A percentile compares a stretch with the other conserved stretches of the same genome.
Conservation (phyloP, 2,113 vertebrate genomes). For the Vidua macroura region DNA sequence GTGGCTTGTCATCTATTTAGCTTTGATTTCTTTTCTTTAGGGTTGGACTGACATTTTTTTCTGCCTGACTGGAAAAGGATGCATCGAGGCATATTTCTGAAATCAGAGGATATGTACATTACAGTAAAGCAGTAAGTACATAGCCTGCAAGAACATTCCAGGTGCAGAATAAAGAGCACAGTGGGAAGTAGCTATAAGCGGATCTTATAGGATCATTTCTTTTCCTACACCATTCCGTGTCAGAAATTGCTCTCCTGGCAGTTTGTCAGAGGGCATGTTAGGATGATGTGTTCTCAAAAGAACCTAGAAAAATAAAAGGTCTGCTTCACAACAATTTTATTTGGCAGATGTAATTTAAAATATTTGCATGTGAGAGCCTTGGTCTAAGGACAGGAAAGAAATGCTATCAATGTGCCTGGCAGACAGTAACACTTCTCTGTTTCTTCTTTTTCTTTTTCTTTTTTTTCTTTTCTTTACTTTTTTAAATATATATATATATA, state of each 20-base stretch:
- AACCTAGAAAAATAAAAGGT: neutral
- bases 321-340: neutral
- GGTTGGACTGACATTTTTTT: neutral
- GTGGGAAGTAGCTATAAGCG: neutral
- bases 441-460: neutral
- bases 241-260: neutral
- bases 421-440: neutral
- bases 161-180: neutral
- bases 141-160: neutral
- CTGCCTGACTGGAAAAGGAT: neutral
- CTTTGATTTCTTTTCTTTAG: constrained; percentile 4
- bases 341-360: neutral
- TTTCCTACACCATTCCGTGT: neutral
- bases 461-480: neutral
- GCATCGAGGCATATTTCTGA: neutral
- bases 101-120: neutral
- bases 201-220: neutral
- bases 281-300: neutral
- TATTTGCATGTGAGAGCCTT: neutral
- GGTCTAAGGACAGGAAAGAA: neutral
- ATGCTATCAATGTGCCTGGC: neutral
- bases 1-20: neutral
- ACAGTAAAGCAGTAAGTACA: neutral
- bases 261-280: neutral
- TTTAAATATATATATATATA: too few relatives aligned